phyloP scores from a whole-genome alignment of 2,888 invertebrate genomes.

The Nipponacmea schrenckii region DNA sequence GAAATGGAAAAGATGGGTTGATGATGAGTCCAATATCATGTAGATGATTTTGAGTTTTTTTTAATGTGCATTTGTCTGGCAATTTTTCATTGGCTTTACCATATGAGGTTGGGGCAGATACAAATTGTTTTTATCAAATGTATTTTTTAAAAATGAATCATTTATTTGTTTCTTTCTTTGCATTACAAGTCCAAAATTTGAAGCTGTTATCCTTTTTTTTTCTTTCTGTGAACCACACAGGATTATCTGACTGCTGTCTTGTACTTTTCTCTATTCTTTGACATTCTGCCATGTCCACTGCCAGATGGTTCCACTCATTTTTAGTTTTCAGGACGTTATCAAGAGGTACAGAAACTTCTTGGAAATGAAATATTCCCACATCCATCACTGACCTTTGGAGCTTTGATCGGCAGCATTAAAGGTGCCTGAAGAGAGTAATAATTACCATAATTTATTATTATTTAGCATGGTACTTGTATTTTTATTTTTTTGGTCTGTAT shows the following conservation, averaged over 20 bases:
- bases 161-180: neutral
- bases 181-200: neutral
- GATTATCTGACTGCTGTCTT: too few relatives aligned
- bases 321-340: neutral
- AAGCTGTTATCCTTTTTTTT: neutral
- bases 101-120: neutral
- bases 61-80: neutral
- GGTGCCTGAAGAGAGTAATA: neutral
- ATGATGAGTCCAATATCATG: too few relatives aligned
- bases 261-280: neutral
- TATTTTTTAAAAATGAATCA: too few relatives aligned
- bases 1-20: too few relatives aligned
- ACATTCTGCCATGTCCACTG: neutral
- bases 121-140: neutral
- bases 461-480: too few relatives aligned
- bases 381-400: neutral
- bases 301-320: neutral
- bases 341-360: neutral
- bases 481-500: too few relatives aligned
- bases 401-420: neutral
- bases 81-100: neutral
- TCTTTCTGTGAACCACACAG: too few relatives aligned
- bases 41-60: too few relatives aligned
- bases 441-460: too few relatives aligned
- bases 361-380: neutral